A percentile compares a stretch with the other conserved stretches of the same genome.
Conservation (phyloP, 2,888 invertebrate genomes). For the Bugula neritina region DNA sequence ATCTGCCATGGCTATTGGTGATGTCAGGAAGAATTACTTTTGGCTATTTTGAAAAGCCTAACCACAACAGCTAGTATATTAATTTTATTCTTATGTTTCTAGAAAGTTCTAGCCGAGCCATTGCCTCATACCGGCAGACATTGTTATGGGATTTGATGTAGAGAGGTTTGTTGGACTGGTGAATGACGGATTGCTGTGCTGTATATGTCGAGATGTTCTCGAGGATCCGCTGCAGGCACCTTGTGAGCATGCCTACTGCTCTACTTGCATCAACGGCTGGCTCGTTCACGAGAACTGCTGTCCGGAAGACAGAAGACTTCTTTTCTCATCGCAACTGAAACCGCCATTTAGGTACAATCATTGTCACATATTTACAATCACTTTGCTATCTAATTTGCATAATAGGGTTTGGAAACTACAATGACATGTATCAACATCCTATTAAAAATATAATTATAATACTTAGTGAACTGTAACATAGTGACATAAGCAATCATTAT, state of each 20-base stretch:
- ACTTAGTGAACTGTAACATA: no score
- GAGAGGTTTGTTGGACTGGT: slow-evolving; percentile 38
- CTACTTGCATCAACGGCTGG: slow-evolving; percentile 42
- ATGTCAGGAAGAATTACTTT: no score
- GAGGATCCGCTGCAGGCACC: slow-evolving; percentile 44
- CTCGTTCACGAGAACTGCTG: slow-evolving; percentile 40
- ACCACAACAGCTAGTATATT: no score
- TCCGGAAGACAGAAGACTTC: slow-evolving; percentile 40
- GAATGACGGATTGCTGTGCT: slow-evolving; percentile 42
- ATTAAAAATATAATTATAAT: no score
- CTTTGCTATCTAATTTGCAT: no score
- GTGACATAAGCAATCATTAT: no score
- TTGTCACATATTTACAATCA: background rate
- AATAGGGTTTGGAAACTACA: no score
- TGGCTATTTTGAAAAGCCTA: no score
- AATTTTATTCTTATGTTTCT: no score
- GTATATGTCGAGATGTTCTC: slow-evolving; percentile 42
- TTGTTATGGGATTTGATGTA: slow-evolving; percentile 40
- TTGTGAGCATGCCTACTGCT: slow-evolving; percentile 46
- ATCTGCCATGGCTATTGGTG: no score
- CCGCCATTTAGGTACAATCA: slow-evolving; percentile 36
- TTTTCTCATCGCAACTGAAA: slow-evolving; percentile 34
- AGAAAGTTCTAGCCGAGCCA: no score
- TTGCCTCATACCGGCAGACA: background rate
- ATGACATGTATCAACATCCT: no score